Evolutionary conservation across 2,888 invertebrate species (phyloP).

Genomic region (Lissocephala sabroskyi): DNA sequence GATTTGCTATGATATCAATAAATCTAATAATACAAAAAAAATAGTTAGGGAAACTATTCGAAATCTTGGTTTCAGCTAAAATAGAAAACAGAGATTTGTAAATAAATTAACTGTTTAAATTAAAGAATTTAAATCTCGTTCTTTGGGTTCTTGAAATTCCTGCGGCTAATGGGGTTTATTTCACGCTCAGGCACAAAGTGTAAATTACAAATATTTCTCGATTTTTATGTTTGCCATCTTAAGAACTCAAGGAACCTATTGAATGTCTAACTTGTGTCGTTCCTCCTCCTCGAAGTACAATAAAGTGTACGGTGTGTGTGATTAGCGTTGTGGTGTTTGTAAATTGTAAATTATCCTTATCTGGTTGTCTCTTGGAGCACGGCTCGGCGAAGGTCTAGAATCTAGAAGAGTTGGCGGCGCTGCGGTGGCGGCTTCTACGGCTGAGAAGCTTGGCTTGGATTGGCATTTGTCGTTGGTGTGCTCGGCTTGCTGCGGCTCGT

Average conservation of each 20-base stretch:
- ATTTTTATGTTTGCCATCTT: background rate
- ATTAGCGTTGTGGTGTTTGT: constrained; percentile 35
- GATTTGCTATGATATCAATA: no score
- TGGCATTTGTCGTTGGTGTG: constrained; percentile 8
- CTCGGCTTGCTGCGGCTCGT: constrained; percentile 32
- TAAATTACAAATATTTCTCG: constrained; percentile 59
- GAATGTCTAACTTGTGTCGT: background rate
- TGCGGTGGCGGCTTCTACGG: constrained; percentile 36
- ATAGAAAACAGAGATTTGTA: no score
- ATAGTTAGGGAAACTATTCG: no score
- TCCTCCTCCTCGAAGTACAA: background rate
- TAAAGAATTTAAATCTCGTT: no score
- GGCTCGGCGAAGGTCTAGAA: constrained; percentile 50
- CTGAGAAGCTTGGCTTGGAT: constrained; percentile 5
- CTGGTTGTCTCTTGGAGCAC: constrained; percentile 45
- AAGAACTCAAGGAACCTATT: background rate
- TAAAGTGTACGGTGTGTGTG: constrained; percentile 17
- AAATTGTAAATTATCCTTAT: background rate
- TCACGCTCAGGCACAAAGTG: constrained; percentile 70
- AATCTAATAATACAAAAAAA: no score
- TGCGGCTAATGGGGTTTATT: no score
- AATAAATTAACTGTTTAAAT: no score
- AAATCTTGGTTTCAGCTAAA: no score
- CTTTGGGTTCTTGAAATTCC: no score
- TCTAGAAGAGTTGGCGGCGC: constrained; percentile 29